Evolutionary conservation across 1,140 invertebrate genomes (phyloP).

Genomic region (Phocides pigmalion): DNA sequence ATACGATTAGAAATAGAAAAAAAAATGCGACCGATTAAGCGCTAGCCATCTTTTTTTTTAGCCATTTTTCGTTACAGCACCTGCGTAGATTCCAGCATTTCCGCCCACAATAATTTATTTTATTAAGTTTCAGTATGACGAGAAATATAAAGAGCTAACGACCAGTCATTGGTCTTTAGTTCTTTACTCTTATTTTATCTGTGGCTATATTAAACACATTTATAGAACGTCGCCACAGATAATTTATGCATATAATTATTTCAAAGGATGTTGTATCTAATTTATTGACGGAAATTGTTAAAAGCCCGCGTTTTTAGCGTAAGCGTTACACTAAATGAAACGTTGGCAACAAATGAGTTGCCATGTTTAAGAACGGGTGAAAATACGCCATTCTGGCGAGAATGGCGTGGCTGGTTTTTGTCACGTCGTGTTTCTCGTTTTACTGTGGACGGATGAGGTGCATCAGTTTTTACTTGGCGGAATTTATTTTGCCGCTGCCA

Average conservation of each 20-base stretch:
- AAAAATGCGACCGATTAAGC: neutral
- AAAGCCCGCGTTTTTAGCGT: conserved; percentile 18
- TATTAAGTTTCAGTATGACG: conserved; percentile 14
- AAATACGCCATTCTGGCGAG: neutral
- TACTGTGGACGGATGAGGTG: conserved; percentile 63
- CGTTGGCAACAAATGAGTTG: conserved; percentile 60
- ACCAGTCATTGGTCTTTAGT: conserved; percentile 25
- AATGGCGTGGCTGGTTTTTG: conserved; percentile 56
- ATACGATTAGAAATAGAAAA: conserved; percentile 2
- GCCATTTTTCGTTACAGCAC: conserved; percentile 6
- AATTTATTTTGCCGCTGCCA: conserved; percentile 69
- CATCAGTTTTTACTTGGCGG: conserved; percentile 72
- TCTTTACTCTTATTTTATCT: conserved; percentile 29
- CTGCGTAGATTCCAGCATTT: conserved; percentile 16
- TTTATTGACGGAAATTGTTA: conserved; percentile 29
- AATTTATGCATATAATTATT: conserved; percentile 25
- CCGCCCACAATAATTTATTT: conserved; percentile 7
- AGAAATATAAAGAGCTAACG: conserved; percentile 25
- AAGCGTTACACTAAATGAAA: conserved; percentile 66
- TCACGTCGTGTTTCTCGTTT: conserved; percentile 68
- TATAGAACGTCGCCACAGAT: conserved; percentile 24
- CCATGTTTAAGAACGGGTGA: conserved; percentile 55
- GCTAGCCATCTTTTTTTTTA: conserved; percentile 18
- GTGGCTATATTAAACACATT: conserved; percentile 15
- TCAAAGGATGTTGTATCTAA: conserved; percentile 21